These are phyloP conservation scores for Spisula subtruncata DNA, from an alignment of 2,888 invertebrate species.

Conservation along the genomic window DNA sequence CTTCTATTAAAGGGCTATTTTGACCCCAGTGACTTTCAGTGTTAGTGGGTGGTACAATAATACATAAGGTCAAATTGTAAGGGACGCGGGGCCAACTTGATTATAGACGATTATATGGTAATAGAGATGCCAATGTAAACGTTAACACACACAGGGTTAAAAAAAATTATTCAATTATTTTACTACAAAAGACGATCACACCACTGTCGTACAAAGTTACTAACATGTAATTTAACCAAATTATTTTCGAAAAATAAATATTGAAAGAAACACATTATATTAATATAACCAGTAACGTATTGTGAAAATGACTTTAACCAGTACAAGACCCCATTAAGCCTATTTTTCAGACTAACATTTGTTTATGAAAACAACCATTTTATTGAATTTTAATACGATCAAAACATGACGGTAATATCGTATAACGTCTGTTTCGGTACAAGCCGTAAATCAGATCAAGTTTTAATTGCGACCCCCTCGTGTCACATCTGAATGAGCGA, in stretches of 20 bases:
- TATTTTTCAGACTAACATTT: background rate
- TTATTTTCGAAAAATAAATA: background rate
- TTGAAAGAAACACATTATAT: background rate
- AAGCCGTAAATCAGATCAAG: conserved; percentile 24
- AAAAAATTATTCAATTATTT: background rate
- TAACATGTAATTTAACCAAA: conserved; percentile 14
- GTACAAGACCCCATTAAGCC: background rate
- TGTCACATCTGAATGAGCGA: conserved; percentile 3
- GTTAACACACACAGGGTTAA: background rate
- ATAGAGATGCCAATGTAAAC: background rate
- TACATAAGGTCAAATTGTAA: background rate
- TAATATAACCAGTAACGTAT: background rate
- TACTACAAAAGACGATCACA: background rate
- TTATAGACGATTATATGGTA: background rate
- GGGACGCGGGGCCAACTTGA: background rate
- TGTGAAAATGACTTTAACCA: background rate
- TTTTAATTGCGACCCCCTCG: conserved; percentile 6
- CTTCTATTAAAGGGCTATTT: background rate
- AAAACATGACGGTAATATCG: background rate
- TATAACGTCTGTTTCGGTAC: background rate
- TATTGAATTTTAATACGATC: background rate
- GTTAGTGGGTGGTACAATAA: background rate
- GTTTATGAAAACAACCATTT: background rate
- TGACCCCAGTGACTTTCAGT: background rate
- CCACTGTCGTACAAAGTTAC: background rate